Evolutionary conservation across 1,140 invertebrate species (phyloP), one percentile per base, ranked within the genome.

Genomic region (Hermatobates lingyangjiaoensis): DNA sequence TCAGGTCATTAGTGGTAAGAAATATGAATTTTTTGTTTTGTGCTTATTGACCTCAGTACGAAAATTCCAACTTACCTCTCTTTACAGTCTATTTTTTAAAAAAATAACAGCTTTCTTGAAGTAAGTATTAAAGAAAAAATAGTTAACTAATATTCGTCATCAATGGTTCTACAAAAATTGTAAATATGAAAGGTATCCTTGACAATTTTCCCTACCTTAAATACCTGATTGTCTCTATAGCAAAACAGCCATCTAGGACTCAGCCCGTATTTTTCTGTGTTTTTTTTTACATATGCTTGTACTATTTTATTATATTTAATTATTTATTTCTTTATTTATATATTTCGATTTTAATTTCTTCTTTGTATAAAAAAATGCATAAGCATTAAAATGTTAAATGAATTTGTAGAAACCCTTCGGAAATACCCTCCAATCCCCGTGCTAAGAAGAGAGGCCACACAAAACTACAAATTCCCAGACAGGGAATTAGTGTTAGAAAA

Each of bases 371-470:
- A 34, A 34, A 7, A 34, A 10, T 34, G 7, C 30, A 34, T 34
- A 34, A 34, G 7, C n/a, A 10, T 34, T 34, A n/a, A n/a, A n/a
- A 10, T 34, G 7, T 34, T 34, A 10, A 34, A 34, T 34, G 7
- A 34, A 10, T 34, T 3, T 27, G 4, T 10, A 56, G 78, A 80
- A 62, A 68, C 71, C 2, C 55, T 79, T 40, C 62, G 77, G 26
- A 68, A 73, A 45, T 73, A 74, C 66, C 71, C 76, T 1, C 62
- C 70, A 2, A 64, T 65, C 1, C 55, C 64, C 0, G 52, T 61
- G 0, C 48, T 70, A 1, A 69, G 72, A 55, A 61, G 76, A 34
- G 54, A 64, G 10, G 74, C 70, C 45, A 68, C 61, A 12, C 69
- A 72, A 59, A 60, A 65, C 2, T 71, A 62, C 50, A 55, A 44